Percentiles rank a stretch among this genome's conserved stretches.
Evolutionary conservation across 2,888 invertebrate species (phyloP).

Genomic region (Chloroclystis v-ata): DNA sequence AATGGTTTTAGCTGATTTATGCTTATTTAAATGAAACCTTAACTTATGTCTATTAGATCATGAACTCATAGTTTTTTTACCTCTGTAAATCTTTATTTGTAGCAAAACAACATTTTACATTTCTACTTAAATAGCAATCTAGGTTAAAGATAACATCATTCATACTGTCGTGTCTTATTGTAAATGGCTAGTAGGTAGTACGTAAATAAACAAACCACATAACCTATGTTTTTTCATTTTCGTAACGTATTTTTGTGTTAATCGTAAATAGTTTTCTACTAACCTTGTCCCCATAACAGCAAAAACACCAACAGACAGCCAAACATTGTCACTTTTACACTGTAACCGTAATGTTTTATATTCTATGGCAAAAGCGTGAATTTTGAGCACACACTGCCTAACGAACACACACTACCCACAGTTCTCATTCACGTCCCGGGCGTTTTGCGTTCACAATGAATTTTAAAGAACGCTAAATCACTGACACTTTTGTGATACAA

Average conservation of each 20-base stretch:
- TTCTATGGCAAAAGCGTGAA: no score
- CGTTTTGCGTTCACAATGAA: constrained; percentile 12
- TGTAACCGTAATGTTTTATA: no score
- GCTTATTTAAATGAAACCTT: no score
- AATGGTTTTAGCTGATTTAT: no score
- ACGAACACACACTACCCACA: constrained; percentile 4
- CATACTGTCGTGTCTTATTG: background rate
- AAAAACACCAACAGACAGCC: constrained; percentile 41
- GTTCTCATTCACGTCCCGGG: constrained; percentile 29
- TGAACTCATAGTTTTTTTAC: no score
- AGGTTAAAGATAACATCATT: no score
- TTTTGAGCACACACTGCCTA: constrained; percentile 2
- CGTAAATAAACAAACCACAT: background rate
- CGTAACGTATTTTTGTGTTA: no score
- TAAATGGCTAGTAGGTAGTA: background rate
- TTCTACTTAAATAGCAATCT: no score
- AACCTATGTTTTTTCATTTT: no score
- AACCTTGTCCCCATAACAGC: constrained; percentile 56
- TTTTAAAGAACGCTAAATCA: constrained; percentile 30
- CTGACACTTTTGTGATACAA: constrained; percentile 28
- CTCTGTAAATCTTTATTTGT: no score
- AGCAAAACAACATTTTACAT: no score
- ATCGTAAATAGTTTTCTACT: constrained; percentile 7
- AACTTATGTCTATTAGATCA: no score
- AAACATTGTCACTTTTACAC: constrained; percentile 39